Percentiles rank a stretch among this genome's conserved stretches.
These are phyloP conservation scores for Drosophila santomea DNA, from an alignment of 1,140 invertebrate species.

Conservation along the genomic window DNA sequence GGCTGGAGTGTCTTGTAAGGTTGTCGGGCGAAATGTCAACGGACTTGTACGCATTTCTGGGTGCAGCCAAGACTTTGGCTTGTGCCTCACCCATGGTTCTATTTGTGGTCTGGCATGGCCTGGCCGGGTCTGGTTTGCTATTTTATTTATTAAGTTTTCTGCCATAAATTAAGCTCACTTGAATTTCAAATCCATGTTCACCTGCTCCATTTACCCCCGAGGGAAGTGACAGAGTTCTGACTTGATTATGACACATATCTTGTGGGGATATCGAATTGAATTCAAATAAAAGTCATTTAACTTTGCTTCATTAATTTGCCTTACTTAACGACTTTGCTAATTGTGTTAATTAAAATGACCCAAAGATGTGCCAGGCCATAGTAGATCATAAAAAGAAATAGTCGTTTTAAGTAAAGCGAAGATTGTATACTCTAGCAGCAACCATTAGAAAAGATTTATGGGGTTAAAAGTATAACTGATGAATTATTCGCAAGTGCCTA, in stretches of 20 bases:
- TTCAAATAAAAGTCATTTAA: conserved; percentile 33
- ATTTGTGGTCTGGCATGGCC: neutral
- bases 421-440: conserved; percentile 7
- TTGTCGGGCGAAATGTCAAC: conserved; percentile 70
- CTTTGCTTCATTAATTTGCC: conserved; percentile 49
- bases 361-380: conserved; percentile 26
- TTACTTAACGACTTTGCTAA: conserved; percentile 26
- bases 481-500: neutral
- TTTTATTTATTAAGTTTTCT: conserved; percentile 3
- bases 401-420: neutral
- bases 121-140: neutral
- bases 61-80: conserved; percentile 65
- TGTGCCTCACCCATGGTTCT: conserved; percentile 56
- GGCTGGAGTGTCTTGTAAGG: conserved; percentile 36
- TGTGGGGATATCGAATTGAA: conserved; percentile 17
- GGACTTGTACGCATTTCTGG: conserved; percentile 66
- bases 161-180: conserved; percentile 5
- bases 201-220: conserved; percentile 46
- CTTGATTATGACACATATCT: conserved; percentile 52
- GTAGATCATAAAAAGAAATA: conserved; percentile 10
- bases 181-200: conserved; percentile 53
- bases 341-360: conserved; percentile 53
- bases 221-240: conserved; percentile 45
- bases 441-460: conserved; percentile 2
- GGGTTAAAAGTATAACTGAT: neutral